Conservation (phyloP, 64 coral and sea anemone genomes). For the Porites australiensis region DNA sequence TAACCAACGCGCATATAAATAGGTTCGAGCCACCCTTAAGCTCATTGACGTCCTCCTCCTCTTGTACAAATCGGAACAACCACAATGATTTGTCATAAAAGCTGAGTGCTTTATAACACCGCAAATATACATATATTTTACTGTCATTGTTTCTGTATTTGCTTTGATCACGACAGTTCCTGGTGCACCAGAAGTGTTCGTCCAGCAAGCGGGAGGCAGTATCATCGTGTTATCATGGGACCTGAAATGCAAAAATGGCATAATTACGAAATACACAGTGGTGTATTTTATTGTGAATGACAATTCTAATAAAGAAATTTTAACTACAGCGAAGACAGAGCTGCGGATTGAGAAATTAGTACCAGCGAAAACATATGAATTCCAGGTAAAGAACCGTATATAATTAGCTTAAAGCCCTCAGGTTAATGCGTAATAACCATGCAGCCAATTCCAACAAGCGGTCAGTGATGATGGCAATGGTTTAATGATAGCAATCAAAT, state of each 20-base stretch:
- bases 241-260: constrained; percentile 25
- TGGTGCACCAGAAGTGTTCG: constrained; percentile 24
- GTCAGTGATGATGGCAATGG: no score
- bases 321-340: not conserved
- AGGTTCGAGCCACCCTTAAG: no score
- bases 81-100: no score
- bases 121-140: not conserved
- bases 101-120: no score
- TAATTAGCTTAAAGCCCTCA: no score
- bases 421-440: no score
- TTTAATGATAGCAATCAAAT: no score
- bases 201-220: not conserved
- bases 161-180: constrained; percentile 16
- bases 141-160: not conserved
- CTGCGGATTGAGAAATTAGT: not conserved
- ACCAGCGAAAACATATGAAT: not conserved
- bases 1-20: no score
- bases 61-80: no score
- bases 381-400: not conserved
- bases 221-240: constrained; percentile 20
- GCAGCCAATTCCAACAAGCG: no score
- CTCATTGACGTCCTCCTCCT: no score
- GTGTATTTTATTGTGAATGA: not conserved
- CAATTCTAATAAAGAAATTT: not conserved
- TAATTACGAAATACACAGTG: constrained; percentile 47